A percentile compares a stretch with the other conserved stretches of the same genome.
phyloP scores from a whole-genome alignment of 2,113 vertebrate species.

The Felis chaus region DNA sequence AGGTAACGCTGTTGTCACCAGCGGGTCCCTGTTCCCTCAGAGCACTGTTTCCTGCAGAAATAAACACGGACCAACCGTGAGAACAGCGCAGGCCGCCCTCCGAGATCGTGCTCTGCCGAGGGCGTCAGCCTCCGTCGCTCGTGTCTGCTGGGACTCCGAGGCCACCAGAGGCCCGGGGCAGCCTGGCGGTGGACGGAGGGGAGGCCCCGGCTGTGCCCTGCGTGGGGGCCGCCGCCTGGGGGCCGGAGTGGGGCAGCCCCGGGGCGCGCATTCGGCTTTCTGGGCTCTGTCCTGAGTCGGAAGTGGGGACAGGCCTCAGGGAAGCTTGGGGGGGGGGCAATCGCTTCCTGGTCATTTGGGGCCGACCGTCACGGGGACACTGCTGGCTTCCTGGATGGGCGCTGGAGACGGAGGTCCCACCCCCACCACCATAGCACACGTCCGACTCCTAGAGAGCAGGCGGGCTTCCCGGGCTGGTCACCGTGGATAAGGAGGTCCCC shows the following conservation, averaged over 20 bases:
- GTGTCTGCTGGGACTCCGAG: fast-evolving
- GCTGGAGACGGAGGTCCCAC: background rate
- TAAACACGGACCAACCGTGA: background rate
- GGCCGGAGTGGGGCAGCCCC: fast-evolving
- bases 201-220: fast-evolving
- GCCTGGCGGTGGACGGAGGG: fast-evolving
- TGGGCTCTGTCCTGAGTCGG: background rate
- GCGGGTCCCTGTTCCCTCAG: background rate
- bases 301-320: background rate
- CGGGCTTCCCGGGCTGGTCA: fast-evolving
- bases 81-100: fast-evolving
- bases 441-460: background rate
- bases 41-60: background rate
- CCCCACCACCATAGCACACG: fast-evolving
- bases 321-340: fast-evolving
- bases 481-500: too few species aligned
- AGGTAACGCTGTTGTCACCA: too few species aligned
- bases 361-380: fast-evolving
- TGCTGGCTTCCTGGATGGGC: background rate
- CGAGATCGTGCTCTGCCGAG: background rate
- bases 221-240: fast-evolving
- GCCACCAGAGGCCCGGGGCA: background rate
- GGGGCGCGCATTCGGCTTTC: fast-evolving
- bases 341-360: too few species aligned
- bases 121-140: fast-evolving